Percentiles rank a stretch among this genome's conserved stretches.
phyloP scores from a whole-genome alignment of 64 coral and sea anemone species.

The Pocillopora verrucosa region DNA sequence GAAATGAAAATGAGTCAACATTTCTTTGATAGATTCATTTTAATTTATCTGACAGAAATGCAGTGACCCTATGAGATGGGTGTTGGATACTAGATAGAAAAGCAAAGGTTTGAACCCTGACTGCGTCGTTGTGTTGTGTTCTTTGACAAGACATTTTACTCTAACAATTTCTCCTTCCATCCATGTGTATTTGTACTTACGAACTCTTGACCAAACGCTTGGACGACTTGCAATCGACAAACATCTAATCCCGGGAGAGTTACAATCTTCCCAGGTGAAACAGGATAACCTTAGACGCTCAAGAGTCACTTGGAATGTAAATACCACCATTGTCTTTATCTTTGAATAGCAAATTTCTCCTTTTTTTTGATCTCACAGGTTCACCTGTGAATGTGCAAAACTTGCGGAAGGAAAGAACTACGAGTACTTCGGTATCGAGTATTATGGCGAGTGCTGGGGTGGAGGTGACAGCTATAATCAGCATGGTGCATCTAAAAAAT shows the following conservation, averaged over 20 bases:
- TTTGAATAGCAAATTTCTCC: not conserved
- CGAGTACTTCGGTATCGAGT: not conserved
- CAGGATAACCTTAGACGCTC: too few species aligned
- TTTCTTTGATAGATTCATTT: not conserved
- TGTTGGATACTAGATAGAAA: too few species aligned
- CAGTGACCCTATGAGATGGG: too few species aligned
- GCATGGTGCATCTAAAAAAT: not conserved
- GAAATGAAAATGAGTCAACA: not conserved
- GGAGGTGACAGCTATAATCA: not conserved
- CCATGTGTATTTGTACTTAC: too few species aligned
- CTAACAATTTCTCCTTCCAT: too few species aligned
- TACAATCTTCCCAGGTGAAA: too few species aligned
- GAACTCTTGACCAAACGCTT: too few species aligned
- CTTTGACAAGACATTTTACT: too few species aligned
- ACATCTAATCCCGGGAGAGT: too few species aligned
- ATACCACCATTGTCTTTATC: not conserved
- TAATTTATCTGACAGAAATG: not conserved
- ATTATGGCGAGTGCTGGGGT: not conserved
- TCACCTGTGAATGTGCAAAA: not conserved
- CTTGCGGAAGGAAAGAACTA: not conserved
- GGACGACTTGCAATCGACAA: too few species aligned
- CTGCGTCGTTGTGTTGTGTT: too few species aligned
- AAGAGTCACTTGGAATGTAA: not conserved
- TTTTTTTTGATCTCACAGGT: not conserved
- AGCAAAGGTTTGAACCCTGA: too few species aligned